Evolutionary conservation across 2,888 invertebrate genomes (phyloP).

Genomic region (Cephus nigrinus): DNA sequence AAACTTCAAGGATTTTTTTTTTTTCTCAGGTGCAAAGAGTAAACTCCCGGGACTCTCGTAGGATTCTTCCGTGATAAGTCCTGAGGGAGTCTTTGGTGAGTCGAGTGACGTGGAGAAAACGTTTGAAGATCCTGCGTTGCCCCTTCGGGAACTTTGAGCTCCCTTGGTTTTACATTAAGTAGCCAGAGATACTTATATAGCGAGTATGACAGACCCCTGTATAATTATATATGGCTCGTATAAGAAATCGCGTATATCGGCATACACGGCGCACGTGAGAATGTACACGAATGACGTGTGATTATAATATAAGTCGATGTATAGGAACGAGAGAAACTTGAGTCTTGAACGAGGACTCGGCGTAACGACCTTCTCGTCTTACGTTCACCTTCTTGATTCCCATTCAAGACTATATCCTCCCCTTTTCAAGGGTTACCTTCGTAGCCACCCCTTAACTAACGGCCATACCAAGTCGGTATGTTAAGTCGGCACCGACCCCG

Average conservation of each 20-base stretch:
- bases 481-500: conserved; percentile 36
- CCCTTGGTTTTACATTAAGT: not conserved
- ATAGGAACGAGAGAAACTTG: not conserved
- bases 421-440: conserved; percentile 18
- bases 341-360: conserved; percentile 13
- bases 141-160: not conserved
- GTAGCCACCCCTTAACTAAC: conserved; percentile 31
- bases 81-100: not conserved
- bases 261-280: not conserved
- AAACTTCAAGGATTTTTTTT: not conserved
- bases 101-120: not conserved
- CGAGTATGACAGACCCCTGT: not conserved
- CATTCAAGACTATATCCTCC: conserved; percentile 34
- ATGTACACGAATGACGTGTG: not conserved
- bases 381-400: conserved; percentile 30
- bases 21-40: conserved; percentile 1
- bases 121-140: not conserved
- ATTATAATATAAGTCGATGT: not conserved
- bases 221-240: not conserved
- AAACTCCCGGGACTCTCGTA: not conserved
- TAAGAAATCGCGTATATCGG: not conserved
- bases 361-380: conserved; percentile 38
- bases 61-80: not conserved
- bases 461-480: conserved; percentile 50
- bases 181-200: not conserved